Conservation (phyloP, 2,113 vertebrate species). For the Lophotis ruficrista region DNA sequence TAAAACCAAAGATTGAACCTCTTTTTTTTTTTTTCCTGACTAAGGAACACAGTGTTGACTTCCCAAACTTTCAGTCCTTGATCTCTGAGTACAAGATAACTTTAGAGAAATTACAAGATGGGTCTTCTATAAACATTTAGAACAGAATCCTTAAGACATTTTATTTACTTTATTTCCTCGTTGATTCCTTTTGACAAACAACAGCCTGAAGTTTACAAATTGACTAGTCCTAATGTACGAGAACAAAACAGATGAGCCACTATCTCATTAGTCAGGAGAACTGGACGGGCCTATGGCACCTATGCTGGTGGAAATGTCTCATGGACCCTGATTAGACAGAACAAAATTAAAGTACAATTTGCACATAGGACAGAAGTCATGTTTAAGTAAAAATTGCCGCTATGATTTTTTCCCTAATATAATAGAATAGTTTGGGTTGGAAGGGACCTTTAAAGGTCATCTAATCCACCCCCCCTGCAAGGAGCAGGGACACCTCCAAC, state of each 20-base stretch:
- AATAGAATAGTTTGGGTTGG: no score
- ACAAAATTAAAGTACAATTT: neutral
- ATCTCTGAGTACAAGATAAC: neutral
- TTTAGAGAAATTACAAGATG: neutral
- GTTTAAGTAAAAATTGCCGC: neutral
- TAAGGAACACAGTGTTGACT: neutral
- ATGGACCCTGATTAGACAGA: rapidly evolving
- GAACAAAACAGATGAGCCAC: neutral
- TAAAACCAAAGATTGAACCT: neutral
- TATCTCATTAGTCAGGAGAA: neutral
- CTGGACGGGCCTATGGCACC: neutral
- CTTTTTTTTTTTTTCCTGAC: neutral
- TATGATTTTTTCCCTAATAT: neutral
- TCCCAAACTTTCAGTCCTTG: neutral
- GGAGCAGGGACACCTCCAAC: no score
- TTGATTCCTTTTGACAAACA: neutral
- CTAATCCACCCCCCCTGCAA: no score
- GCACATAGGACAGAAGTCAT: neutral
- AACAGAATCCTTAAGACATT: neutral
- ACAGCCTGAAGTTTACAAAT: neutral
- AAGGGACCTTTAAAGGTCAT: no score
- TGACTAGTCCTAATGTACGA: neutral
- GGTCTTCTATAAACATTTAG: neutral
- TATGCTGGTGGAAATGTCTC: neutral
- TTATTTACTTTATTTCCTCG: neutral